Evolutionary conservation across 2,797 vertebrate genomes (phyloP), one percentile per base, ranked within the genome.

Genomic region (Salmo trutta): DNA sequence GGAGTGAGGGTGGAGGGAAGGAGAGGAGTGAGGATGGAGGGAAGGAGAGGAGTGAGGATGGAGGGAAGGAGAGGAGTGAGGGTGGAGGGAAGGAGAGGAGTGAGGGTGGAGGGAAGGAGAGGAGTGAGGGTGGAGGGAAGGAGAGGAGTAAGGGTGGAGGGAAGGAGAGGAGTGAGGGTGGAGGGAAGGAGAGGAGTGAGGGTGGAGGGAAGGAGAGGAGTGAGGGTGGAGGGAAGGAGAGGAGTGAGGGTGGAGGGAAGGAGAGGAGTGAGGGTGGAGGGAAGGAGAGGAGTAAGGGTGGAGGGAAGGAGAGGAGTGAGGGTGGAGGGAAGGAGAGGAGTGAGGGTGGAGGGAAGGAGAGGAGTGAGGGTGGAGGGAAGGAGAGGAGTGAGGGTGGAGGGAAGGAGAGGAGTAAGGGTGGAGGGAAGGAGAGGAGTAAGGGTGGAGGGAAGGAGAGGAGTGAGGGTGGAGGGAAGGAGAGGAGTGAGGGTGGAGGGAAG

Each of bases 81-180:
- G 86, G 88, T 77, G 80, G 87, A 71, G 90, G 85, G n/a, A 81
- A 85, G 16, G 91, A 92, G 41, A 10, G 41, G 92, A 88, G 77
- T 81, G 88, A 85, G 81, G 86, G 88, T 76, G 80, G 87, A 71
- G 90, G 86, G n/a, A 81, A 85, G 16, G 91, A 92, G 1, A 31
- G 76, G 92, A 88, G 78, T 82, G 88, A 85, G 81, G 86, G 88
- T 76, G 80, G 87, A 71, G 90, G 85, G n/a, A 80, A 85, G 16
- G 91, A 92, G 36, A 10, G 36, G 92, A 88, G 78, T 82, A 88
- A 85, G 81, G 86, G 88, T 76, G 80, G 87, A 71, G 90, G 84
- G n/a, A 81, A 84, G 16, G 91, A 92, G 36, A 2, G 7, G 91
- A 88, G 78, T 82, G 88, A 85, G 81, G 86, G 88, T 76, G 80